Conservation (phyloP, 2,113 vertebrate genomes). For the Buteo buteo region DNA sequence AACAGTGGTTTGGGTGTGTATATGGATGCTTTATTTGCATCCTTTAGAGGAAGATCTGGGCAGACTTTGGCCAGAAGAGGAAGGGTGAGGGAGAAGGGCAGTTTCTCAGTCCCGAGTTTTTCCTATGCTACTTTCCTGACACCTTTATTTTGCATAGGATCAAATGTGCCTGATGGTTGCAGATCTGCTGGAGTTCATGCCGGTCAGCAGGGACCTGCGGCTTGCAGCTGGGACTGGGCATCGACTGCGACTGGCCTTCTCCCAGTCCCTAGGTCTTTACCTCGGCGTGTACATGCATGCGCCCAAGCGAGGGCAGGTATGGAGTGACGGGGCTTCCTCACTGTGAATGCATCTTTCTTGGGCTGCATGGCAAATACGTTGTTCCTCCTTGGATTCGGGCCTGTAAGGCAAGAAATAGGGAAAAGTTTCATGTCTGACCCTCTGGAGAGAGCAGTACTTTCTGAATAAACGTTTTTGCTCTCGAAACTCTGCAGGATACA, state of each 20-base stretch:
- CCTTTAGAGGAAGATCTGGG: not conserved
- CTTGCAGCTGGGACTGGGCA: constrained; percentile 77
- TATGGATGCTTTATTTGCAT: rapidly evolving
- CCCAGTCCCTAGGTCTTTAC: constrained; percentile 82
- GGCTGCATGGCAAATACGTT: rapidly evolving
- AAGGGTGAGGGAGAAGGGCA: not conserved
- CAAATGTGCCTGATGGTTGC: constrained; percentile 91
- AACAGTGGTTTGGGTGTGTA: rapidly evolving
- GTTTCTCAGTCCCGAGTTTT: not conserved
- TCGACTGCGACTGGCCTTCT: constrained; percentile 82
- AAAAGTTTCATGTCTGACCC: rapidly evolving
- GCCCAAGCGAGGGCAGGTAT: constrained; percentile 82
- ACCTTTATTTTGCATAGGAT: constrained; percentile 66
- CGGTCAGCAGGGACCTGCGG: constrained; percentile 78
- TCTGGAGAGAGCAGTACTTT: not conserved
- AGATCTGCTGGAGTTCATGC: constrained; percentile 89
- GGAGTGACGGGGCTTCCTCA: rapidly evolving
- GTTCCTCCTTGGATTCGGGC: not conserved
- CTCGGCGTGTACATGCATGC: constrained; percentile 84
- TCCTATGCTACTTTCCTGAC: not conserved
- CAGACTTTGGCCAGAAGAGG: not conserved
- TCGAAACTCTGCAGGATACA: rapidly evolving
- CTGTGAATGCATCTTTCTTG: not conserved
- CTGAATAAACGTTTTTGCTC: not conserved
- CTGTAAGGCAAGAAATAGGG: not conserved